A percentile compares a stretch with the other conserved stretches of the same genome.
Evolutionary conservation across 2,797 vertebrate genomes (phyloP).

Genomic region (Aphelocoma californica): DNA sequence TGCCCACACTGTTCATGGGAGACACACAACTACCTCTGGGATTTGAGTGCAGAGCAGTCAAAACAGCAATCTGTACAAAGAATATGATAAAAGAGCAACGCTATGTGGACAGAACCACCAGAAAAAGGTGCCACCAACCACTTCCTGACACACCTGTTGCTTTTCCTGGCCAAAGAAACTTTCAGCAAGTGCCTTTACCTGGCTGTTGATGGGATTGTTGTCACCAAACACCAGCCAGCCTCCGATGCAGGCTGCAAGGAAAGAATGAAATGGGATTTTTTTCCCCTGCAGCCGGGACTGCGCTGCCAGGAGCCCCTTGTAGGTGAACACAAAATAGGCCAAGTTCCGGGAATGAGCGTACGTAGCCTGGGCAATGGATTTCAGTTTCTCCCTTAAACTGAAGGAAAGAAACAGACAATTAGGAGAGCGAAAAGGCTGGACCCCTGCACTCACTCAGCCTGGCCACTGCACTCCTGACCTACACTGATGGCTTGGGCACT

Average conservation of each 20-base stretch:
- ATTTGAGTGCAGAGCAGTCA: not conserved
- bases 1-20: fast-evolving
- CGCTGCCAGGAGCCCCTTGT: slow-evolving; percentile 86
- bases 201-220: slow-evolving; percentile 94
- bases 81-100: fast-evolving
- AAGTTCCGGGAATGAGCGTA: slow-evolving; percentile 91
- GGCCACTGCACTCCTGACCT: not conserved
- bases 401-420: slow-evolving; percentile 33
- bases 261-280: slow-evolving; percentile 85
- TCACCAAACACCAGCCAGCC: slow-evolving; percentile 91
- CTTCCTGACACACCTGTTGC: not conserved
- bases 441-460: not conserved
- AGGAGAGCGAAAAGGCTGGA: not conserved
- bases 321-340: slow-evolving; percentile 91
- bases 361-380: slow-evolving; percentile 86
- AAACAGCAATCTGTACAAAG: not conserved
- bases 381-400: slow-evolving; percentile 90
- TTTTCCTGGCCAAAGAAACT: not conserved
- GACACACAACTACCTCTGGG: not conserved
- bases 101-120: not conserved
- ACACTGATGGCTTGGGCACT: fast-evolving
- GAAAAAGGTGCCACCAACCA: not conserved
- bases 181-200: slow-evolving; percentile 76
- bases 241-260: slow-evolving; percentile 90
- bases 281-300: slow-evolving; percentile 86